Evolutionary conservation across 2,113 vertebrate species (phyloP).

Genomic region (Perognathus longimembris): DNA sequence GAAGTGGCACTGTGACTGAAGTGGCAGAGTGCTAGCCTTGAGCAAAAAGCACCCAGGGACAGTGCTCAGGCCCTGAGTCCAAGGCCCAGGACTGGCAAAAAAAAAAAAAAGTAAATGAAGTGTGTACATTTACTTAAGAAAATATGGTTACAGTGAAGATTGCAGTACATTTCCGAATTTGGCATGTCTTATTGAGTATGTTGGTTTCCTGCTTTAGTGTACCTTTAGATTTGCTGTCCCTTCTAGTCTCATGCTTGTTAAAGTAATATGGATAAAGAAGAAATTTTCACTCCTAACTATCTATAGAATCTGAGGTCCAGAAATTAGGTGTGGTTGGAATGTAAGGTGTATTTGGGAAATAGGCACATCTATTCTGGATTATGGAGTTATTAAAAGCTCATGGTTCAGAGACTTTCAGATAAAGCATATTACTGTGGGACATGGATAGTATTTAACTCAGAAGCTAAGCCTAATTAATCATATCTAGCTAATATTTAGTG

Average conservation of each 20-base stretch:
- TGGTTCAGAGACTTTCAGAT: not conserved
- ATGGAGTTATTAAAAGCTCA: conserved; percentile 27
- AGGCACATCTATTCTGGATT: conserved; percentile 41
- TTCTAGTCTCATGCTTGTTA: conserved; percentile 48
- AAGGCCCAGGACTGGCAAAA: too few species aligned
- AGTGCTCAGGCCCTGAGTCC: too few species aligned
- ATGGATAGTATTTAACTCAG: not conserved
- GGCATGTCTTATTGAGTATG: not conserved
- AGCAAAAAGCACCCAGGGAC: too few species aligned
- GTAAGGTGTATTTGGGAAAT: conserved; percentile 38
- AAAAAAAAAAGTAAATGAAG: conserved; percentile 22
- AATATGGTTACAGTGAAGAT: not conserved
- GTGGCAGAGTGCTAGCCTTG: too few species aligned
- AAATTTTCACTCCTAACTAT: conserved; percentile 57
- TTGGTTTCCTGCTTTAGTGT: conserved; percentile 60
- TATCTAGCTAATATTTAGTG: not conserved
- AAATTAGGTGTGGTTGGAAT: conserved; percentile 37
- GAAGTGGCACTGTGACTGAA: too few species aligned
- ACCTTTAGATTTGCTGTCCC: conserved; percentile 37
- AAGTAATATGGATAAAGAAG: conserved; percentile 59
- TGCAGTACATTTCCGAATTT: not conserved
- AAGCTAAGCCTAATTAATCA: conserved; percentile 26
- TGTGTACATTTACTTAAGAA: conserved; percentile 1
- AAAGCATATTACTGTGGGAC: not conserved
- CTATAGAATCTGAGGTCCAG: conserved; percentile 65